A percentile compares a stretch with the other conserved stretches of the same genome.
These are phyloP conservation scores for Lottia scabra DNA, from an alignment of 2,888 invertebrate species.

Conservation along the genomic window DNA sequence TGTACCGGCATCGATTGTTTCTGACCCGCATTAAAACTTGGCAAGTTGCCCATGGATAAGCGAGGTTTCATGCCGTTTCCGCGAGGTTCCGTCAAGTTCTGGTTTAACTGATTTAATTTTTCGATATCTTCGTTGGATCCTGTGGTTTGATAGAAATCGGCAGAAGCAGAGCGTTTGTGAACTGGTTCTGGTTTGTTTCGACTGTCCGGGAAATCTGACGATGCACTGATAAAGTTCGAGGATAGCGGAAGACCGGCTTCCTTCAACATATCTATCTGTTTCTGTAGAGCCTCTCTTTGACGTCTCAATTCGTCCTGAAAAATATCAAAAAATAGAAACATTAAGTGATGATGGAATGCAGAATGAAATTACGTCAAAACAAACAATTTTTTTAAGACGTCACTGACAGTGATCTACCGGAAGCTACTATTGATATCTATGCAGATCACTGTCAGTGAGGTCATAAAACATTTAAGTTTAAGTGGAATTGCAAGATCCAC, in stretches of 20 bases:
- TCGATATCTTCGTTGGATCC: constrained; percentile 25
- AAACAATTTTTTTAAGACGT: no score
- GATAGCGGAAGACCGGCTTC: constrained; percentile 21
- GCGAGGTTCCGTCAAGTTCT: constrained; percentile 14
- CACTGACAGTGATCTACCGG: no score
- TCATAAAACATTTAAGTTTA: no score
- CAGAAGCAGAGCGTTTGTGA: constrained; percentile 57
- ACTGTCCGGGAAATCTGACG: constrained; percentile 17
- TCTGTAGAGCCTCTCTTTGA: constrained; percentile 85
- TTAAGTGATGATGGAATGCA: no score
- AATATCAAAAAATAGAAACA: no score
- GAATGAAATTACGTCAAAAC: no score
- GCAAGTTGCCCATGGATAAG: constrained; percentile 29
- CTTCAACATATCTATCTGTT: constrained; percentile 72
- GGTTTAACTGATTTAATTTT: constrained; percentile 24
- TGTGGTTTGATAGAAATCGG: constrained; percentile 46
- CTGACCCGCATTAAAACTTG: constrained; percentile 16
- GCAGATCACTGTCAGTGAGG: no score
- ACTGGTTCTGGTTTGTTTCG: constrained; percentile 23
- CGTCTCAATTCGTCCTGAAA: constrained; percentile 86
- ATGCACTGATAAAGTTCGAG: neutral
- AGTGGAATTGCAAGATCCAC: no score
- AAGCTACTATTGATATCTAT: no score
- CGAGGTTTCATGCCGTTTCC: constrained; percentile 22
- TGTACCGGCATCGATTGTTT: constrained; percentile 75